Evolutionary conservation across 2,888 invertebrate genomes (phyloP).

Genomic region (Anorthoa munda): DNA sequence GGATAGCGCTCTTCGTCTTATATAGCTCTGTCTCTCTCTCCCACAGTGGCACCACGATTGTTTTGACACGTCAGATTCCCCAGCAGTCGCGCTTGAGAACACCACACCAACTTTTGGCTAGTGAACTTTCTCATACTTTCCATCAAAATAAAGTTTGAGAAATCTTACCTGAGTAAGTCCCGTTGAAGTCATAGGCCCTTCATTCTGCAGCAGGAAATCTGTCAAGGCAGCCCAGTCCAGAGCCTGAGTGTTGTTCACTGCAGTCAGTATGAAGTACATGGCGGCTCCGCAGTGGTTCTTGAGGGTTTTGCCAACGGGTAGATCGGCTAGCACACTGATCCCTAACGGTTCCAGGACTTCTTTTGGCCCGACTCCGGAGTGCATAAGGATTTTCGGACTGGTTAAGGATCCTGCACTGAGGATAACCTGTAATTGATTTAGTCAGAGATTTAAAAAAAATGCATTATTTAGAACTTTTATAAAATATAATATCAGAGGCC

Average conservation of each 20-base stretch:
- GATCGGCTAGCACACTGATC: slow-evolving; percentile 90
- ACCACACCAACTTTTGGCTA: too few relatives aligned
- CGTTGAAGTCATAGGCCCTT: slow-evolving; percentile 92
- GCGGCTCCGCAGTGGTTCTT: slow-evolving; percentile 92
- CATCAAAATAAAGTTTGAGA: too few relatives aligned
- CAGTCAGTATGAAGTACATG: slow-evolving; percentile 86
- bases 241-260: slow-evolving; percentile 84
- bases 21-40: too few relatives aligned
- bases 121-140: too few relatives aligned
- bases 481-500: too few relatives aligned
- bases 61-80: too few relatives aligned
- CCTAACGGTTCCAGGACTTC: slow-evolving; percentile 86
- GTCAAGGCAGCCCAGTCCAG: slow-evolving; percentile 91
- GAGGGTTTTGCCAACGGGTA: slow-evolving; percentile 92
- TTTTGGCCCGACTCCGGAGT: slow-evolving; percentile 92
- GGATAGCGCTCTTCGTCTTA: too few relatives aligned
- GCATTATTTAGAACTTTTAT: neutral
- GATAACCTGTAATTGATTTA: slow-evolving; percentile 82
- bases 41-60: too few relatives aligned
- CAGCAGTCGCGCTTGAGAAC: too few relatives aligned
- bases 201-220: slow-evolving; percentile 89
- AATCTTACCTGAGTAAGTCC: slow-evolving; percentile 91
- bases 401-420: slow-evolving; percentile 92
- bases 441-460: neutral
- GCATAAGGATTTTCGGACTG: slow-evolving; percentile 92